Evolutionary conservation across 2,888 invertebrate genomes (phyloP).

Genomic region (Caenorhabditis sp.): DNA sequence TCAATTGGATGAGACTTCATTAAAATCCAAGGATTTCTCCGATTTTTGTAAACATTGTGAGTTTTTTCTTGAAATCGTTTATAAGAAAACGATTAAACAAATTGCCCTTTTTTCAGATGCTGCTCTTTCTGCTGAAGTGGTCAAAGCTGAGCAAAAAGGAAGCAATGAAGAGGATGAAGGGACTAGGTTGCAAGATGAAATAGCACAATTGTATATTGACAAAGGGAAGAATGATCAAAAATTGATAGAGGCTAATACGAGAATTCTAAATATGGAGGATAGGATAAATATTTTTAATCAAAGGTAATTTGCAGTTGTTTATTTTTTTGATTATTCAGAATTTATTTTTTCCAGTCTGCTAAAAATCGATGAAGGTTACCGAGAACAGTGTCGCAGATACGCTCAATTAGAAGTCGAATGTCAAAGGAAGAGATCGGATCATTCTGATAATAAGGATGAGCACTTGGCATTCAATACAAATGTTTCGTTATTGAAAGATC

Average conservation of each 20-base stretch:
- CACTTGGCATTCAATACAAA: conserved; percentile 39
- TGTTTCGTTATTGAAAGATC: conserved; percentile 73
- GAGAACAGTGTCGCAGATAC: conserved; percentile 25
- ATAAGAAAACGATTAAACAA: not conserved
- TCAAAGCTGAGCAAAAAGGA: conserved; percentile 1
- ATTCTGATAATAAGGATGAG: conserved; percentile 49
- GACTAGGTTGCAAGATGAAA: conserved; percentile 28
- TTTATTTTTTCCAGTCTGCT: not conserved
- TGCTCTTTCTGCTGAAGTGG: conserved; percentile 12
- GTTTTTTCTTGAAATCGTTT: not conserved
- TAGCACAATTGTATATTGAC: conserved; percentile 50
- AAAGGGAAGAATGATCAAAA: conserved; percentile 60
- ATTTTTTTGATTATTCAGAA: no score
- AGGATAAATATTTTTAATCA: conserved; percentile 13
- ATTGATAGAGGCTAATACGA: conserved; percentile 37
- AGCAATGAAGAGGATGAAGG: not conserved
- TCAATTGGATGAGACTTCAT: conserved; percentile 14
- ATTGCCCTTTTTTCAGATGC: conserved; percentile 12
- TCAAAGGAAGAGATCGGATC: conserved; percentile 27
- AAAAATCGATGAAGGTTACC: conserved; percentile 20
- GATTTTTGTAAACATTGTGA: conserved; percentile 26
- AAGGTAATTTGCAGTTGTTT: no score
- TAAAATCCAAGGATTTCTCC: conserved; percentile 6
- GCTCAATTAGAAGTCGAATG: conserved; percentile 36
- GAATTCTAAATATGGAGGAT: conserved; percentile 18